phyloP scores from a whole-genome alignment of 2,888 invertebrate species.

The Eledona agricola region DNA sequence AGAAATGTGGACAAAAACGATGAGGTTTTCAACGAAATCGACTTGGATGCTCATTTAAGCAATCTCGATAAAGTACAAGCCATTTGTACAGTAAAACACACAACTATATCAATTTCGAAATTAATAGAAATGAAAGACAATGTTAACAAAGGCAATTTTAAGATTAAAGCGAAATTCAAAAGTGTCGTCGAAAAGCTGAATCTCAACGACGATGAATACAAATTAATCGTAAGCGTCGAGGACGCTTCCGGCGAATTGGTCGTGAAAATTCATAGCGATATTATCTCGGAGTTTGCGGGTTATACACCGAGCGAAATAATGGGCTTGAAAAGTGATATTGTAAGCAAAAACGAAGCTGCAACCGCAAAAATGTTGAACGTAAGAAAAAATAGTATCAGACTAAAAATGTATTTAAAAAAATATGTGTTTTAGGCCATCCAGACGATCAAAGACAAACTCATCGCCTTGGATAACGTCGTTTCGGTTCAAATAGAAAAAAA shows the following conservation, averaged over 20 bases:
- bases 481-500: conserved; percentile 49
- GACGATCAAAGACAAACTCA: conserved; percentile 48
- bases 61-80: conserved; percentile 46
- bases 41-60: conserved; percentile 51
- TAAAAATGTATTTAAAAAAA: conserved; percentile 15
- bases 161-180: conserved; percentile 68
- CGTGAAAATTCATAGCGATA: conserved; percentile 67
- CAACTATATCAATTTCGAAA: conserved; percentile 42
- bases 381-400: conserved; percentile 19
- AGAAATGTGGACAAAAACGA: conserved; percentile 44
- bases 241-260: conserved; percentile 68
- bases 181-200: conserved; percentile 66
- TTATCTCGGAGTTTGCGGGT: conserved; percentile 66
- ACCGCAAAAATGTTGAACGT: conserved; percentile 47
- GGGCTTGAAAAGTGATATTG: conserved; percentile 41
- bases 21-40: conserved; percentile 54
- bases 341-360: conserved; percentile 43
- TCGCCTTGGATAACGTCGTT: conserved; percentile 50
- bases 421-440: conserved; percentile 49
- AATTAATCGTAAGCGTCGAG: conserved; percentile 66
- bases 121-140: conserved; percentile 48
- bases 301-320: conserved; percentile 59
- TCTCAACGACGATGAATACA: conserved; percentile 66
- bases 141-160: conserved; percentile 63
- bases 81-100: conserved; percentile 3